Conservation (phyloP, 64 coral and sea anemone genomes). For the Orbicella faveolata region DNA sequence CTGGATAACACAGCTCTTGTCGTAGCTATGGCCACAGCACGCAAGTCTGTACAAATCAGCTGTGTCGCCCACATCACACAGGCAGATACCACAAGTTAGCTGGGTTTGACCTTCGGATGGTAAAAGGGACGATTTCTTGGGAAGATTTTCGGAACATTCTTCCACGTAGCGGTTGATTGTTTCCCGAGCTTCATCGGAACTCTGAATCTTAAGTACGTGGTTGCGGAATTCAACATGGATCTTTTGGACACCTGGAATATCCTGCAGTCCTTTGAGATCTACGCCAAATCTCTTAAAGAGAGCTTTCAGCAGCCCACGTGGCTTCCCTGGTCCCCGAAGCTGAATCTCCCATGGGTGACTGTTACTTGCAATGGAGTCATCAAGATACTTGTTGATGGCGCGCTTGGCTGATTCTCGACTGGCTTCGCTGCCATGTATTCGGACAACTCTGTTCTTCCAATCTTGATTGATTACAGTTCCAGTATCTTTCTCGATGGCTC, state of each 20-base stretch:
- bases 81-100: conserved; percentile 49
- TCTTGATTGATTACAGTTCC: conserved; percentile 39
- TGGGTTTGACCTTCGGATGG: background rate
- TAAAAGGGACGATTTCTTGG: background rate
- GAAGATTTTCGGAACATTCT: background rate
- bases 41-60: conserved; percentile 50
- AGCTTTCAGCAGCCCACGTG: conserved; percentile 52
- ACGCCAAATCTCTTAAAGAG: conserved; percentile 30
- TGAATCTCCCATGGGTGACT: conserved; percentile 30
- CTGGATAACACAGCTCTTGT: conserved; percentile 49
- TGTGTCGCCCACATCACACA: conserved; percentile 47
- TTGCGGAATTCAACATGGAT: conserved; percentile 5
- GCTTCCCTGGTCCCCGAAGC: conserved; percentile 32
- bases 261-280: conserved; percentile 26
- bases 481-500: conserved; percentile 35
- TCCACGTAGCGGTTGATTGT: background rate
- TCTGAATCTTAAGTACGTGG: conserved; percentile 32
- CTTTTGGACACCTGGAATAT: conserved; percentile 43
- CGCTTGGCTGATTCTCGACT: conserved; percentile 41
- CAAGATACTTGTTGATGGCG: conserved; percentile 33
- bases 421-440: conserved; percentile 32
- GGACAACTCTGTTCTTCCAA: conserved; percentile 21
- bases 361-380: background rate
- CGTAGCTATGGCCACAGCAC: conserved; percentile 74
- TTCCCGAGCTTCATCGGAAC: conserved; percentile 18